phyloP scores from a whole-genome alignment of 1,140 invertebrate genomes.

The Pseudomyrmex dendroicus region DNA sequence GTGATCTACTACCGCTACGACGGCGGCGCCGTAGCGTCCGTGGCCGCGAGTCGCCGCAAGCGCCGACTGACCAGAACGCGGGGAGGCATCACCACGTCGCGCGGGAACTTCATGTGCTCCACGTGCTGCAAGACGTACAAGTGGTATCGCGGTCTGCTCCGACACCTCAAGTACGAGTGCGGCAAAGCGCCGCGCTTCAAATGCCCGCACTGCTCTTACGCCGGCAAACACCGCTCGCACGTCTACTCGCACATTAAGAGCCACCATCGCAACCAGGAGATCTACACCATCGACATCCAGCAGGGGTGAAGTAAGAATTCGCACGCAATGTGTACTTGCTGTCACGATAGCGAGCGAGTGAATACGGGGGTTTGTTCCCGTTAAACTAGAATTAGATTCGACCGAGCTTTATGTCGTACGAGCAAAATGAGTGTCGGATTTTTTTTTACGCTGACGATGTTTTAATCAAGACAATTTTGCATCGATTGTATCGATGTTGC shows the following conservation, averaged over 20 bases:
- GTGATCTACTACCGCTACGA: too few species aligned
- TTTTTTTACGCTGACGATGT: too few species aligned
- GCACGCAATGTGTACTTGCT: too few species aligned
- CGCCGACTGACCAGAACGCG: constrained; percentile 14
- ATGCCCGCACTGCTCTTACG: constrained; percentile 86
- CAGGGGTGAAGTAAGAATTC: constrained; percentile 25
- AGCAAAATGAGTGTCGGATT: background rate
- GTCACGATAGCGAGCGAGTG: background rate
- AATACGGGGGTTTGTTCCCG: too few species aligned
- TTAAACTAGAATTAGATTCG: background rate
- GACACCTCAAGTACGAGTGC: constrained; percentile 87
- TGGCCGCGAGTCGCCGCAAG: constrained; percentile 9
- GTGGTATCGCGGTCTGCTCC: constrained; percentile 87
- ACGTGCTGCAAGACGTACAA: constrained; percentile 87
- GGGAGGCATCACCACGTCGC: constrained; percentile 13
- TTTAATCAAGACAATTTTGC: too few species aligned
- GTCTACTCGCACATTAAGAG: constrained; percentile 83
- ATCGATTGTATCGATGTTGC: too few species aligned
- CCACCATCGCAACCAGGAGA: constrained; percentile 73
- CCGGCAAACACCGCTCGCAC: constrained; percentile 84
- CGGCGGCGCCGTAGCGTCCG: background rate
- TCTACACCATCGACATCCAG: constrained; percentile 78
- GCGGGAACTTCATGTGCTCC: constrained; percentile 87
- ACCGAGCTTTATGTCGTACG: background rate
- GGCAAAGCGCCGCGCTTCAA: constrained; percentile 87